Conservation (phyloP, 2,113 vertebrate species). For the Cinclus cinclus region DNA sequence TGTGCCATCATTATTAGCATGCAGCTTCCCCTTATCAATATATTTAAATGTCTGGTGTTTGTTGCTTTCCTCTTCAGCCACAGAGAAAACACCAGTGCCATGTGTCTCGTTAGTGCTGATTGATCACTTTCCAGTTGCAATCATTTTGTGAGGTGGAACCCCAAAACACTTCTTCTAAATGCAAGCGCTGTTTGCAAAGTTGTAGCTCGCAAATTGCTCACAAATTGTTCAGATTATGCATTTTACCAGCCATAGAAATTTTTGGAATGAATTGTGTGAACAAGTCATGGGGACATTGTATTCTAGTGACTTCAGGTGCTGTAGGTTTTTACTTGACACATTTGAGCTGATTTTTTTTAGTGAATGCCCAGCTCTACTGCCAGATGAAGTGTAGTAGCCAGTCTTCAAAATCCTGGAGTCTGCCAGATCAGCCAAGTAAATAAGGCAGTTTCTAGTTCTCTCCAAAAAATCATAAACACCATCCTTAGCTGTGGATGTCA, state of each 20-base stretch:
- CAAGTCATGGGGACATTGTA: background rate
- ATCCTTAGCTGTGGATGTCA: background rate
- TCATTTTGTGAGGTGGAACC: background rate
- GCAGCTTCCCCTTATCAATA: background rate
- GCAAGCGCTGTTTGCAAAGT: background rate
- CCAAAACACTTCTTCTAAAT: background rate
- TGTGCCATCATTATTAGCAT: background rate
- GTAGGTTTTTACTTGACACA: background rate
- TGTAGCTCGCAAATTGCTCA: background rate
- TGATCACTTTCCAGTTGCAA: background rate
- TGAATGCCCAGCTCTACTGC: fast-evolving
- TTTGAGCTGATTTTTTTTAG: background rate
- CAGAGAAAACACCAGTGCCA: background rate
- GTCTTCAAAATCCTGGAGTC: background rate
- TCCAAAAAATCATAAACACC: background rate
- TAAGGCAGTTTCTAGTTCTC: background rate
- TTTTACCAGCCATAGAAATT: background rate
- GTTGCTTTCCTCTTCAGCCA: background rate
- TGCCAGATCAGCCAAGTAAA: background rate
- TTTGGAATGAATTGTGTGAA: background rate
- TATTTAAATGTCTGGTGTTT: background rate
- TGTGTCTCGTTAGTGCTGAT: background rate
- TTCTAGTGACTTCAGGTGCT: background rate
- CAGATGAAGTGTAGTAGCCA: background rate
- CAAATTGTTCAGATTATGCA: background rate